Percentiles rank a stretch among this genome's conserved stretches.
Evolutionary conservation across 2,113 vertebrate species (phyloP).

Genomic region (Noctilio leporinus): DNA sequence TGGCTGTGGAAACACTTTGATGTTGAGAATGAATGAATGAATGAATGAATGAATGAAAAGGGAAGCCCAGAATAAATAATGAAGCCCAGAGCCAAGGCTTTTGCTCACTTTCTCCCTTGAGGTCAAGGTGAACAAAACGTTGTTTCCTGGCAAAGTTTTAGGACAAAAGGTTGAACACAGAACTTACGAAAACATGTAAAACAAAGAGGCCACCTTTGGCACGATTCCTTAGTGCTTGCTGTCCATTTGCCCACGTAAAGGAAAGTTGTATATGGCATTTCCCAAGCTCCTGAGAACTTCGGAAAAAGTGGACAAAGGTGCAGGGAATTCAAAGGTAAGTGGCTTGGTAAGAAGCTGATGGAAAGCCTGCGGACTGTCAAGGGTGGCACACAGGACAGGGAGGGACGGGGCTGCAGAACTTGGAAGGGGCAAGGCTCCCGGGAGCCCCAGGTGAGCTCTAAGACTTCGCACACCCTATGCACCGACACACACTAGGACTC

Average conservation of each 20-base stretch:
- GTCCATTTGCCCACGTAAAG: too few species aligned
- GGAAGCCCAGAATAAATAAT: not conserved
- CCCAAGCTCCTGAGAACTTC: not conserved
- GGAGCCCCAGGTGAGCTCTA: not conserved
- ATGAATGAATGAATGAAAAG: not conserved
- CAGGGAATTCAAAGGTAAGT: not conserved
- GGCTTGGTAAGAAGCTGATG: not conserved
- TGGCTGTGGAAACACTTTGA: not conserved
- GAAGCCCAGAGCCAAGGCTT: not conserved
- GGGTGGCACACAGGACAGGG: fast-evolving
- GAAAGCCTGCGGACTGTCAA: not conserved
- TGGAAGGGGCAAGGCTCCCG: not conserved
- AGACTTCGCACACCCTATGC: not conserved
- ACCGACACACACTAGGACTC: not conserved
- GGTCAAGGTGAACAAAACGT: not conserved
- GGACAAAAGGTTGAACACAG: not conserved
- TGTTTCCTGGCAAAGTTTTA: not conserved
- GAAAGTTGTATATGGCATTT: not conserved
- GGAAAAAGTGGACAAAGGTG: not conserved
- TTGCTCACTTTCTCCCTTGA: not conserved
- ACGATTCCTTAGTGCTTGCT: not conserved
- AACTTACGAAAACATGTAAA: not conserved
- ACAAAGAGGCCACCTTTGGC: not conserved
- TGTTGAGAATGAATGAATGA: not conserved
- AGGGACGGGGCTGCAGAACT: not conserved